Conservation (phyloP, 2,888 invertebrate genomes). For the Parapristionchus giblindavisi region DNA sequence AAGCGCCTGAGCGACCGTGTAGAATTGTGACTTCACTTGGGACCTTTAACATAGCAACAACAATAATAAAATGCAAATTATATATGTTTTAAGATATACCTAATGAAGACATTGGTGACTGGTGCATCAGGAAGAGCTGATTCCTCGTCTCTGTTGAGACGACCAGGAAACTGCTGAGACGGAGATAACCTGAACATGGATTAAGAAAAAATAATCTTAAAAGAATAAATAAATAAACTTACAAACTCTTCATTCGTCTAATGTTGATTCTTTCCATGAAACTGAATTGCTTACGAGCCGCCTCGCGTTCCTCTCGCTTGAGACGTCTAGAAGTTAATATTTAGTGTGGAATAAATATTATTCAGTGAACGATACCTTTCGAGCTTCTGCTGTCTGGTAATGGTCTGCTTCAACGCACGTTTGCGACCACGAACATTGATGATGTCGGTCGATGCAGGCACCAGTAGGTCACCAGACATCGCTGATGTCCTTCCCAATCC, state of each 20-base stretch:
- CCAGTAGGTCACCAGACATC: constrained; percentile 22
- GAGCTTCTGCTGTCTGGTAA: constrained; percentile 61
- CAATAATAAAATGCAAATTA: not conserved
- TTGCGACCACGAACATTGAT: constrained; percentile 53
- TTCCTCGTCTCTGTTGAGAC: constrained; percentile 60
- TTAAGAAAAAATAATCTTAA: not conserved
- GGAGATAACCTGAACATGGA: constrained; percentile 57
- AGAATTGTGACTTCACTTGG: constrained; percentile 74
- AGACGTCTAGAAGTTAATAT: constrained; percentile 44
- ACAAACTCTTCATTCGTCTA: constrained; percentile 62
- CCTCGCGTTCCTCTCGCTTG: constrained; percentile 65
- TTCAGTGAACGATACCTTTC: too few relatives aligned
- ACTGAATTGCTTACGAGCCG: constrained; percentile 64
- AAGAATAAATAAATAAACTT: constrained; percentile 39
- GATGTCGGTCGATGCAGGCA: constrained; percentile 14
- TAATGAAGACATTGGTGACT: constrained; percentile 56
- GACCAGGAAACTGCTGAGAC: constrained; percentile 64
- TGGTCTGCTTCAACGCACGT: constrained; percentile 61
- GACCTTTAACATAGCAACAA: constrained; percentile 40
- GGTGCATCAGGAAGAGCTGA: constrained; percentile 58
- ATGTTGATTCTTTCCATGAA: constrained; percentile 68
- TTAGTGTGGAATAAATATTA: not conserved
- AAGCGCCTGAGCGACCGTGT: constrained; percentile 81
- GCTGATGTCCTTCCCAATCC: constrained; percentile 12
- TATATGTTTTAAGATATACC: constrained; percentile 35